Percentiles rank a stretch among this genome's conserved stretches.
Evolutionary conservation across 2,797 vertebrate species (phyloP).

Genomic region (Channa striata): DNA sequence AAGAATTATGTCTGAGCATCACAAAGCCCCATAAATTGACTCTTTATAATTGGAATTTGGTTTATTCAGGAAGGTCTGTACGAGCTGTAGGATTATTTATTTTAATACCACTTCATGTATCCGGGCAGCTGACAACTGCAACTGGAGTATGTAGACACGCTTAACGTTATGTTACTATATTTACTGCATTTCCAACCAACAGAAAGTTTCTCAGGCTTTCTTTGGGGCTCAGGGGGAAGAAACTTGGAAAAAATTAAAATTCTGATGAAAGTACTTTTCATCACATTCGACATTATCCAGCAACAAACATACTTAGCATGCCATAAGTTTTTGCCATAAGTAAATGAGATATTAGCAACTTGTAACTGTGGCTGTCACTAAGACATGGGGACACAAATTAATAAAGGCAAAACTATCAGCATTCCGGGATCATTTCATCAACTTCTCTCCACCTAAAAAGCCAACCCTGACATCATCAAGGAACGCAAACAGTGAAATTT

Average conservation of each 20-base stretch:
- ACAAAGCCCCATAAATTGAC: no score
- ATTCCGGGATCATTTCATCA: conserved; percentile 41
- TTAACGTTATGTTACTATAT: no score
- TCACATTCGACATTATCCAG: conserved; percentile 37
- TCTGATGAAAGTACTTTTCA: conserved; percentile 68
- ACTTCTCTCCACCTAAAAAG: conserved; percentile 31
- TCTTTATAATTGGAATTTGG: no score
- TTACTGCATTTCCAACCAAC: conserved; percentile 64
- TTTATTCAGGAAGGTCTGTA: no score
- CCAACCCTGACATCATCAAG: conserved; percentile 14
- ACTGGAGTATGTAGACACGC: no score
- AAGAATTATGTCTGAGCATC: no score
- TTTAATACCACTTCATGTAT: no score
- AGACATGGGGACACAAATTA: conserved; percentile 51
- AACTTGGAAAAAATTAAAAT: conserved; percentile 42
- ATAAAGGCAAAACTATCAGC: conserved; percentile 3
- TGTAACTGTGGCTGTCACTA: conserved; percentile 25
- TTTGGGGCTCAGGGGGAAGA: conserved; percentile 58
- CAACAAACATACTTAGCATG: conserved; percentile 49
- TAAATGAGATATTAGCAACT: conserved; percentile 52
- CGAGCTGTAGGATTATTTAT: no score
- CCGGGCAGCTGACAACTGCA: no score
- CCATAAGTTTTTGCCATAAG: conserved; percentile 29
- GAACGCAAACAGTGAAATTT: conserved; percentile 23
- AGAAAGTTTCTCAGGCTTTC: conserved; percentile 77